Conservation (phyloP, 2,113 vertebrate genomes). For the Pterophyllum scalare region DNA sequence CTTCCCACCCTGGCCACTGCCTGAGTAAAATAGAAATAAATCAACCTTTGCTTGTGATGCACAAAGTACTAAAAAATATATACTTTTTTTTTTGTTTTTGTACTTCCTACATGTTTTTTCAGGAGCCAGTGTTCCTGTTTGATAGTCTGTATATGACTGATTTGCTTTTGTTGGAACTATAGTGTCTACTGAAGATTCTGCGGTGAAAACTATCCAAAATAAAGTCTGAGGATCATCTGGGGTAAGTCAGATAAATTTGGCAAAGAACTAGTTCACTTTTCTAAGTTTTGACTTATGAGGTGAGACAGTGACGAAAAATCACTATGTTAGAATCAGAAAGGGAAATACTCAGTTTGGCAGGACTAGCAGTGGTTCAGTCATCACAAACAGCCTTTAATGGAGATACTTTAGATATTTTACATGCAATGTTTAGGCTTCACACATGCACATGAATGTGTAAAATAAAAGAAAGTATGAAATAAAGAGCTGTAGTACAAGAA, state of each 20-base stretch:
- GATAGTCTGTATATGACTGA: slow-evolving; percentile 13
- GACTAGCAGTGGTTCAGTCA: neutral
- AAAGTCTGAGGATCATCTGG: slow-evolving; percentile 44
- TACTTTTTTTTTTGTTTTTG: neutral
- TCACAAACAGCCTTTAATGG: neutral
- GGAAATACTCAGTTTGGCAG: neutral
- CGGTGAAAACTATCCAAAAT: slow-evolving; percentile 37
- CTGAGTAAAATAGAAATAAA: neutral
- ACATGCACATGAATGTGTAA: neutral
- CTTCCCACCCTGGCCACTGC: neutral
- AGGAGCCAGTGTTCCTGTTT: neutral
- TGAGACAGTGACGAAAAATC: slow-evolving; percentile 3
- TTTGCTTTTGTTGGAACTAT: slow-evolving; percentile 19
- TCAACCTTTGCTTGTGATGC: neutral
- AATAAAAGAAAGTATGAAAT: neutral
- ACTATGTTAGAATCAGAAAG: neutral
- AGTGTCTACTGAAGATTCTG: slow-evolving; percentile 1
- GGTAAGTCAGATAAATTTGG: slow-evolving; percentile 11
- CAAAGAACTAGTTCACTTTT: slow-evolving; percentile 18
- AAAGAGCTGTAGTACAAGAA: neutral
- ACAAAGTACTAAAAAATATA: neutral
- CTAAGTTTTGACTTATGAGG: slow-evolving; percentile 21
- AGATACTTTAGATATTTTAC: neutral
- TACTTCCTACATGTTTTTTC: neutral
- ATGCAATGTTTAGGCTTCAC: too few species aligned